Base-by-base conservation (phyloP, 2,888 invertebrate species). In the Reticulitermes lucifugus region DNA sequence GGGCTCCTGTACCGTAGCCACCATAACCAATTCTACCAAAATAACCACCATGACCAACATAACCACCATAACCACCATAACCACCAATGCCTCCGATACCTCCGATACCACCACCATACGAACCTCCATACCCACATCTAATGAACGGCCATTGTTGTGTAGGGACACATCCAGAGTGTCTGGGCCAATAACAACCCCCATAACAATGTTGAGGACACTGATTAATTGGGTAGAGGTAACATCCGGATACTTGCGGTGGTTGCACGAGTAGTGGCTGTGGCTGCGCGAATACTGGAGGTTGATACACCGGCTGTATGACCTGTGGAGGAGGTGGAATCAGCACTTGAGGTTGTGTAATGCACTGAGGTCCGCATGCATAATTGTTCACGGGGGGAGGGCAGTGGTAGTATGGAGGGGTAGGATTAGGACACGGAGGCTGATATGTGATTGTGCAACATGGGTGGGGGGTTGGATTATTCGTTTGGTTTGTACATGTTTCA, bases 291-390 rank as follows among this genome's bases (percentile, higher is more conserved):
- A 14, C 41, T 41, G 41, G 41, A 21, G 73, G 73, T 41, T 71
- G 71, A 29, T 4, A 35, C 25, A 14, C 1, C 25, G 73, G 73
- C 41, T n/a, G 73, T 73, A 25, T 65, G 10, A 25, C n/a, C 65
- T 73, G 73, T 14, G 29, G 73, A 29, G 41, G 29, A 41, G 73
- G 73, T 35, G 35, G 73, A 22, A 73, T 7, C 22, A 77, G 25
- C 43, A 43, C 14, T 51, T 60, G 80, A 60, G 41, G 59, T 60
- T 80, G 80, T 35, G 41, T 7, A 29, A 80, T 29, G 60, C 81
- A 81, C 43, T 81, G 81, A 81, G 81, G 81, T 65, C 81, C 81
- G 46, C 81, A 81, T 41, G 70, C 70, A 43, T 41, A 29, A n/a
- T 65, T 65, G 46, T 81, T 46, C n/a, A 10, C 5, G 22, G 25